Evolutionary conservation across 2,888 invertebrate species (phyloP).

Genomic region (Epinotia brunnichana): DNA sequence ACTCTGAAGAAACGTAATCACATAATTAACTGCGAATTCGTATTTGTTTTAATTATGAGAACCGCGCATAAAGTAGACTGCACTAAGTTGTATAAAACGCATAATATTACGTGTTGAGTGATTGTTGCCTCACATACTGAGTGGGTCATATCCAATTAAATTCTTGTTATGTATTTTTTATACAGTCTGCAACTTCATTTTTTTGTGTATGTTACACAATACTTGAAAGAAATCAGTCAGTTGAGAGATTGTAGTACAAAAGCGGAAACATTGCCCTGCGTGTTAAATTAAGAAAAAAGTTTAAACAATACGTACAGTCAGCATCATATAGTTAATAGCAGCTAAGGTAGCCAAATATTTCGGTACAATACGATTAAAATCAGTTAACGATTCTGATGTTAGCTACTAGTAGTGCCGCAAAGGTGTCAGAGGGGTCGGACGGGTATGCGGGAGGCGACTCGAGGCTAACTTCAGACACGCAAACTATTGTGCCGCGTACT

Average conservation of each 20-base stretch:
- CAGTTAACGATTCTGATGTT: too few species aligned
- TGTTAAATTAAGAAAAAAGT: too few species aligned
- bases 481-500: too few species aligned
- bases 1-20: background rate
- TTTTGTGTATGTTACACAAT: slow-evolving; percentile 2
- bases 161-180: slow-evolving; percentile 5
- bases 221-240: background rate
- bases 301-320: too few species aligned
- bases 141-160: slow-evolving; percentile 2
- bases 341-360: too few species aligned
- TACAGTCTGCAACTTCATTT: background rate
- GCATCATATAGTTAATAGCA: too few species aligned
- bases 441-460: too few species aligned
- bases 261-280: too few species aligned
- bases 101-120: slow-evolving; percentile 5
- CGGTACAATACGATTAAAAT: too few species aligned
- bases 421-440: too few species aligned
- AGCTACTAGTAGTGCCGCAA: too few species aligned
- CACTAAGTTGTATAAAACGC: background rate
- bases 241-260: background rate
- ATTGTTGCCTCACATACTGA: background rate
- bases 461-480: too few species aligned
- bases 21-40: background rate
- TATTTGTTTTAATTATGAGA: slow-evolving; percentile 22
- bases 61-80: background rate